A percentile compares a stretch with the other conserved stretches of the same genome.
These are phyloP conservation scores for Rynchops niger DNA, from an alignment of 2,113 vertebrate species.

Conservation along the genomic window DNA sequence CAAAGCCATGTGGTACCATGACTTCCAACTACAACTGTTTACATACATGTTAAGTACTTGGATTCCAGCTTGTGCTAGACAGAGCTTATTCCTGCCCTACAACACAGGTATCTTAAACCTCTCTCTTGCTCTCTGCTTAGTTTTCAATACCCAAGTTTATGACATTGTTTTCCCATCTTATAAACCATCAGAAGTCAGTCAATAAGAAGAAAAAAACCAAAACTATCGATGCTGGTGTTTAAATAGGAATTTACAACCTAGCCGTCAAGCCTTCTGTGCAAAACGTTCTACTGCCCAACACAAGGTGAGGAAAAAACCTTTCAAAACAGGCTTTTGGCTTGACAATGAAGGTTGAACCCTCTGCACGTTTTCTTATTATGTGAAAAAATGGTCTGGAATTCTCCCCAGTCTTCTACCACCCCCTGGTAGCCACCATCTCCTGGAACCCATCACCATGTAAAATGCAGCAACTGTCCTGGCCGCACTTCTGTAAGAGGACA, in stretches of 20 bases:
- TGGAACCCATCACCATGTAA: not conserved
- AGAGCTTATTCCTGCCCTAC: not conserved
- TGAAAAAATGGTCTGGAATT: not conserved
- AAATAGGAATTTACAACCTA: not conserved
- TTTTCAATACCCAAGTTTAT: not conserved
- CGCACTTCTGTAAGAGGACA: not conserved
- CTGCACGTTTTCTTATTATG: not conserved
- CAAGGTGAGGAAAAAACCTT: accelerated
- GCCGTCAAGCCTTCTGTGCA: not conserved
- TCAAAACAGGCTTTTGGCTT: not conserved
- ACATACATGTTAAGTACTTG: not conserved
- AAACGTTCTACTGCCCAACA: not conserved
- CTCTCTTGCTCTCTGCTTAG: not conserved
- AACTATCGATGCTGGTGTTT: not conserved
- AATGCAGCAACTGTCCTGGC: not conserved
- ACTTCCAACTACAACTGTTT: not conserved
- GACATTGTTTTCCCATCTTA: not conserved
- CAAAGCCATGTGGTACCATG: not conserved
- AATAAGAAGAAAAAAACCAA: not conserved
- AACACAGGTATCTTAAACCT: not conserved
- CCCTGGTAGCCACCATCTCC: not conserved
- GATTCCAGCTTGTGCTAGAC: not conserved
- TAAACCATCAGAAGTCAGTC: not conserved
- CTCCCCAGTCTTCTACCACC: not conserved
- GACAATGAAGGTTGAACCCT: not conserved